Evolutionary conservation across 2,113 vertebrate species (phyloP), one percentile per base, ranked within the genome.

Genomic region (Lampris megalopsis): DNA sequence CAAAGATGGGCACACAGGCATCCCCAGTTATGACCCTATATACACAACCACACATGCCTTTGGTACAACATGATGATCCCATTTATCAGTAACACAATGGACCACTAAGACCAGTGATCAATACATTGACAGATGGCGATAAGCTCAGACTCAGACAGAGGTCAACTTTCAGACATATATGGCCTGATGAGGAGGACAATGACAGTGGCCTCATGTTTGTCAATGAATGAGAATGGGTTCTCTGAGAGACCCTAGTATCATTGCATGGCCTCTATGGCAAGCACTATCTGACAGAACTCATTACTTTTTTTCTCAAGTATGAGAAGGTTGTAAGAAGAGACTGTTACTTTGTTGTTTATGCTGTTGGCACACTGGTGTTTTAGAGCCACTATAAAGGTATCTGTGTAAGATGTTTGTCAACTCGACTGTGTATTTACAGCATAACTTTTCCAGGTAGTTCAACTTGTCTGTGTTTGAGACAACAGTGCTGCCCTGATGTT

Each of bases 1-100:
- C 87, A 89, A 77, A 92, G 82, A 89, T 86, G 81, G 84, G 65
- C 61, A 42, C 48, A 45, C 73, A 82, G 80, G 79, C 84, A 85
- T 90, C 87, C 79, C 75, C 48, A 69, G 85, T 89, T 89, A 82
- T 86, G 77, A 73, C 75, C 38, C 8, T 40, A 76, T 75, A 68
- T 75, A 82, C 75, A 71, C 78, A 79, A 62, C 61, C 76, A 75
- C 58, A 71, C 79, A 69, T 9, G 75, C 76, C 58, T 83, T 66
- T 79, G 62, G 72, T 24, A 83, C 45, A 68, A 83, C 85, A 77
- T 81, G 74, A 85, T 88, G 82, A 86, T 80, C 88, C 86, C 45
- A 63, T 75, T 79, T 73, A 64, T 65, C 71, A 50, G 5, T 68
- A 67, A 86, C 64, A 92, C 89, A 92, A 89, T 85, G 41, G 69